Percentiles rank a stretch among this genome's conserved stretches.
Evolutionary conservation across 2,113 vertebrate genomes (phyloP).

Genomic region (Odontophorus gujanensis): DNA sequence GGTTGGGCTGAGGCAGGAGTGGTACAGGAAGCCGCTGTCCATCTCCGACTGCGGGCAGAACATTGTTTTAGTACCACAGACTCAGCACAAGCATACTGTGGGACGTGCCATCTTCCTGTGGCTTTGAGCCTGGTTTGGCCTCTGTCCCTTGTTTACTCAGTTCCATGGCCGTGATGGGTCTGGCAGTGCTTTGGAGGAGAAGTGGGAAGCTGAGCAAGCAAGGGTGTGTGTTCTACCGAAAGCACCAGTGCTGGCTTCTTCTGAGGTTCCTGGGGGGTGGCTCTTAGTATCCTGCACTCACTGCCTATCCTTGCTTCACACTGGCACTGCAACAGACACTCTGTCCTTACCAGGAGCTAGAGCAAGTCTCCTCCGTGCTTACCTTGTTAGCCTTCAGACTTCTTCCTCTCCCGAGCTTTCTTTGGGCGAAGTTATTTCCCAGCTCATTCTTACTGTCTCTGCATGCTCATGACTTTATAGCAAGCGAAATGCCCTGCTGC

Average conservation of each 20-base stretch:
- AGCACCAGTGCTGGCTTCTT: background rate
- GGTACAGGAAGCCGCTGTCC: background rate
- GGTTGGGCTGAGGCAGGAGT: background rate
- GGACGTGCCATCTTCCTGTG: background rate
- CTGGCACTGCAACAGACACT: background rate
- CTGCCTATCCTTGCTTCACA: background rate
- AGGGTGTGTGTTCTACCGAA: background rate
- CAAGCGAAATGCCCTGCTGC: background rate
- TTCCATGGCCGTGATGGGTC: background rate
- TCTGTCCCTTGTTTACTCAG: background rate
- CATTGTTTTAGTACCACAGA: background rate
- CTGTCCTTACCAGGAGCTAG: background rate
- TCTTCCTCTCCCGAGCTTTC: background rate
- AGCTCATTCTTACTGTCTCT: background rate
- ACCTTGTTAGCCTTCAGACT: background rate
- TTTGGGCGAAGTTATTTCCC: background rate
- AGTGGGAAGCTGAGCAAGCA: background rate
- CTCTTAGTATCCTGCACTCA: background rate
- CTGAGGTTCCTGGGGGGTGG: background rate
- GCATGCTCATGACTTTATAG: background rate
- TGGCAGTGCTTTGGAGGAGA: background rate
- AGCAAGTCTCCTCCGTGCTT: background rate
- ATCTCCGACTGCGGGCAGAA: background rate
- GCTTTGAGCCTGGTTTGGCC: conserved; percentile 1
- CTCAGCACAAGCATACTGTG: fast-evolving